phyloP scores from a whole-genome alignment of 2,888 invertebrate species.

The Cepaea hortensis region DNA sequence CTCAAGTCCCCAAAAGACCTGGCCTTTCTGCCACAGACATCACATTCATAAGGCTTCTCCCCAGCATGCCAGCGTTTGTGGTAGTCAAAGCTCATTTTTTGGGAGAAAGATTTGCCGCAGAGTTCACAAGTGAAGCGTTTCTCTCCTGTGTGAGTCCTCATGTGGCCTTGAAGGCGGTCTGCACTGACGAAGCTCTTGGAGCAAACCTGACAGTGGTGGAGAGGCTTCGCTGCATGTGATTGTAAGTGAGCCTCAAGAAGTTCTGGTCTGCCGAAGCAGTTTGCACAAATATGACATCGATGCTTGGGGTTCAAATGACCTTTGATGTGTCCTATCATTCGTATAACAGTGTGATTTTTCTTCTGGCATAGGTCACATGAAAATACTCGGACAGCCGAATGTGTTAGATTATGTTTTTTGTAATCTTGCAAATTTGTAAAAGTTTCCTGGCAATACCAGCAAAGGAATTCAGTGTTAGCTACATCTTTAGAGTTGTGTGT shows the following conservation, averaged over 20 bases:
- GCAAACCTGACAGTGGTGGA: neutral
- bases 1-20: conserved; percentile 1
- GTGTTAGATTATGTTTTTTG: conserved; percentile 1
- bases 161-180: neutral
- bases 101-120: conserved; percentile 6
- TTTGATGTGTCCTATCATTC: conserved; percentile 23
- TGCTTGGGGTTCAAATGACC: neutral
- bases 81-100: neutral
- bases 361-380: conserved; percentile 22
- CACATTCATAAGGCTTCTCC: conserved; percentile 23
- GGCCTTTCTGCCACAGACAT: conserved; percentile 8
- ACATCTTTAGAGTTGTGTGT: neutral
- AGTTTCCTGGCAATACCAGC: conserved; percentile 16
- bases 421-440: neutral
- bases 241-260: neutral
- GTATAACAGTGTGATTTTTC: conserved; percentile 18
- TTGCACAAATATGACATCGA: conserved; percentile 24
- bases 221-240: neutral
- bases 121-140: conserved; percentile 12
- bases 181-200: neutral
- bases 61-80: conserved; percentile 19
- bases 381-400: neutral
- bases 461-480: neutral
- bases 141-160: conserved; percentile 24
- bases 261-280: neutral